Percentiles rank a stretch among this genome's conserved stretches.
Evolutionary conservation across 2,888 invertebrate genomes (phyloP).

Genomic region (Tinea pellionella): DNA sequence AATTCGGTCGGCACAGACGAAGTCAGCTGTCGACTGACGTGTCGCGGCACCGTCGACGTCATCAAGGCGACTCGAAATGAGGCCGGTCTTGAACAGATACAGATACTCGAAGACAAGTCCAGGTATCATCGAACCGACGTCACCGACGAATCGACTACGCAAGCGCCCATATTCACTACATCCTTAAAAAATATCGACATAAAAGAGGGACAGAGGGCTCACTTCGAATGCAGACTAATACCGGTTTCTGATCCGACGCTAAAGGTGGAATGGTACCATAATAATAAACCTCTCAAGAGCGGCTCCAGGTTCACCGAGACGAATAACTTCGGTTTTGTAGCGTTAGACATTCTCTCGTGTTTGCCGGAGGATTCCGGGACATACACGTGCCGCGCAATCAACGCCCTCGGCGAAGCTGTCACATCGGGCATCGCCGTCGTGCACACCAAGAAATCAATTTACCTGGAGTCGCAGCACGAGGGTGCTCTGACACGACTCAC

Average conservation of each 20-base stretch:
- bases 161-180: slow-evolving; percentile 93
- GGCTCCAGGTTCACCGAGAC: slow-evolving; percentile 96
- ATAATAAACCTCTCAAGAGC: slow-evolving; percentile 88
- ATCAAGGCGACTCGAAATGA: slow-evolving; percentile 89
- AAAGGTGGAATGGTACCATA: slow-evolving; percentile 96
- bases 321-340: slow-evolving; percentile 97
- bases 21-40: slow-evolving; percentile 78
- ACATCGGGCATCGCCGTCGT: slow-evolving; percentile 89
- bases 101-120: slow-evolving; percentile 87
- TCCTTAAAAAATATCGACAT: slow-evolving; percentile 92
- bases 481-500: slow-evolving; percentile 83
- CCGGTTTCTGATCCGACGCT: slow-evolving; percentile 94
- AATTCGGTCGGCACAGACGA: slow-evolving; percentile 92
- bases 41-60: slow-evolving; percentile 83
- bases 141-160: slow-evolving; percentile 85
- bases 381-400: slow-evolving; percentile 93
- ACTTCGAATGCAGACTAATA: slow-evolving; percentile 93
- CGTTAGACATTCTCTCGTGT: slow-evolving; percentile 94
- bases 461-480: slow-evolving; percentile 89
- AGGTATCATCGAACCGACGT: slow-evolving; percentile 80
- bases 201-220: slow-evolving; percentile 93
- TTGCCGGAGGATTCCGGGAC: slow-evolving; percentile 97
- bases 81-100: slow-evolving; percentile 88
- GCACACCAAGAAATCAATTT: slow-evolving; percentile 87
- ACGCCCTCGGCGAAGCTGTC: slow-evolving; percentile 91